These are phyloP conservation scores for Archivesica marissinica DNA, from an alignment of 1,140 invertebrate species.

Conservation along the genomic window DNA sequence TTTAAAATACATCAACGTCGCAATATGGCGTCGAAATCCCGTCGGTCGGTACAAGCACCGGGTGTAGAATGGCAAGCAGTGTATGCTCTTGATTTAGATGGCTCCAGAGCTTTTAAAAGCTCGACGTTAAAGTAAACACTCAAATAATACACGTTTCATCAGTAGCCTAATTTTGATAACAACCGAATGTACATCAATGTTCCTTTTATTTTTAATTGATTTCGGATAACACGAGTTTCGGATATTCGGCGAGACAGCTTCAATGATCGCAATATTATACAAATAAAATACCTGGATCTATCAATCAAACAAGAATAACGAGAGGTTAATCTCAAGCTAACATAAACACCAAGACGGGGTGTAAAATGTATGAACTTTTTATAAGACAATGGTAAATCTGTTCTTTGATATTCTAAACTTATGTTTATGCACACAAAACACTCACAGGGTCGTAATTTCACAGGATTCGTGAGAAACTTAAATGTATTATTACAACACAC, in stretches of 20 bases:
- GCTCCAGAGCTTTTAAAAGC: no score
- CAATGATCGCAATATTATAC: no score
- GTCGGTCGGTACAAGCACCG: neutral
- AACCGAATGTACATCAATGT: no score
- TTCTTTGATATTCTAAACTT: neutral
- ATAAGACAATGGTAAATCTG: neutral
- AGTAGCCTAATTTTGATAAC: no score
- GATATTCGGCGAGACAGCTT: no score
- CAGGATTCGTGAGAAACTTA: neutral
- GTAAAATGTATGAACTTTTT: neutral
- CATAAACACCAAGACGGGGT: neutral
- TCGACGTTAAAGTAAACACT: no score
- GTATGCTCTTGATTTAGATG: neutral
- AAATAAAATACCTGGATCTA: no score
- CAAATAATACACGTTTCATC: no score
- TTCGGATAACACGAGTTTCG: no score
- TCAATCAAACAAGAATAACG: no score
- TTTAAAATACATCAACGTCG: slow-evolving; percentile 14
- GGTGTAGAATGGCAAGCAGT: neutral
- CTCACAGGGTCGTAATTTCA: neutral
- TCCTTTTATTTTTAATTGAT: no score
- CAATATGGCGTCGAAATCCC: neutral
- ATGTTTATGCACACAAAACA: neutral
- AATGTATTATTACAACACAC: neutral
- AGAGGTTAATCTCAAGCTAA: neutral